Conservation (phyloP, 2,888 invertebrate genomes). For the Diadegma fenestrale region DNA sequence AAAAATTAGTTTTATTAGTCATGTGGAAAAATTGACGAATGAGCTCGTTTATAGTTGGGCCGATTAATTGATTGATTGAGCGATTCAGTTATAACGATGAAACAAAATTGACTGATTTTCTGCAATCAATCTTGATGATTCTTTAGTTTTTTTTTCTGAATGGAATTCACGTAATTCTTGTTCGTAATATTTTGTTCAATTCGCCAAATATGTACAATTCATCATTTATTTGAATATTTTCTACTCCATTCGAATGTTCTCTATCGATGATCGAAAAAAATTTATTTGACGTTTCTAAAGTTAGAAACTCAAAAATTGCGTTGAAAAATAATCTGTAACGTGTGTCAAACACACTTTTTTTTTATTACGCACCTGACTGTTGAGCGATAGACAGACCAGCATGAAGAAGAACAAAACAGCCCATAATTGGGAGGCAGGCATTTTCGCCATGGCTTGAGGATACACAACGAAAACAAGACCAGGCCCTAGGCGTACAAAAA, state of each 20-base stretch:
- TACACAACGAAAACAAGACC: constrained; percentile 96
- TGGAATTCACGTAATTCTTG: neutral
- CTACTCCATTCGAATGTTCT: neutral
- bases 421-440: constrained; percentile 96
- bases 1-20: constrained; percentile 48
- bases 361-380: constrained; percentile 90
- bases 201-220: neutral
- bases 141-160: neutral
- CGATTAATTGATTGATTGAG: constrained; percentile 2
- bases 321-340: no score
- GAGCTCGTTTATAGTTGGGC: neutral
- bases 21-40: constrained; percentile 23
- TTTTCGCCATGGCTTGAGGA: constrained; percentile 96
- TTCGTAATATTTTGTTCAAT: neutral
- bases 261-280: no score
- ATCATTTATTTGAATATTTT: neutral
- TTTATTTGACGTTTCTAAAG: no score
- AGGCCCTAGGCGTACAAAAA: constrained; percentile 88
- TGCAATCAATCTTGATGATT: neutral
- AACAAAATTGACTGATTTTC: neutral
- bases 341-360: neutral
- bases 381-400: constrained; percentile 94
- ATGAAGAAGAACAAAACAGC: constrained; percentile 96
- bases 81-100: constrained; percentile 10
- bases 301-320: no score